A percentile compares a stretch with the other conserved stretches of the same genome.
Evolutionary conservation across 2,113 vertebrate species (phyloP).

Genomic region (Brachionichthys hirsutus): DNA sequence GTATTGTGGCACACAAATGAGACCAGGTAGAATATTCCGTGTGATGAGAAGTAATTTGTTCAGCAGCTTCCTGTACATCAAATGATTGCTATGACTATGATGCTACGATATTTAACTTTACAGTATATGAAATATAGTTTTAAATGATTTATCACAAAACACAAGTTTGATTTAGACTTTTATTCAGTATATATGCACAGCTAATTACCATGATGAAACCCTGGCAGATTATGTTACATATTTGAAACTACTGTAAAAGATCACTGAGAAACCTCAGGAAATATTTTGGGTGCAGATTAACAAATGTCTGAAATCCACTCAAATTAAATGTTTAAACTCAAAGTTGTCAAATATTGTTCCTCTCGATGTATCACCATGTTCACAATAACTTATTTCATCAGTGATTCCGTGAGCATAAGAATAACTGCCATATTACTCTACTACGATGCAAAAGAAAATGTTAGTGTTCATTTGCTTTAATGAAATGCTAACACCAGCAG

Average conservation of each 20-base stretch:
- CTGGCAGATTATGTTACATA: constrained; percentile 43
- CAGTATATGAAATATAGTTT: too few relatives aligned
- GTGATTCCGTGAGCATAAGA: constrained; percentile 33
- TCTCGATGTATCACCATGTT: background rate
- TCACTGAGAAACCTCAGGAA: constrained; percentile 43
- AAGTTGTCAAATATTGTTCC: constrained; percentile 14
- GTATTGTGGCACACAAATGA: background rate
- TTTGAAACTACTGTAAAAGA: constrained; percentile 61
- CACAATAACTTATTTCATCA: constrained; percentile 10
- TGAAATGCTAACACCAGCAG: too few relatives aligned
- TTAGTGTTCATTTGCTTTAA: background rate
- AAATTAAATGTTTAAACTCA: background rate
- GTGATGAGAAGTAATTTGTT: constrained; percentile 52
- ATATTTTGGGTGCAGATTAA: background rate
- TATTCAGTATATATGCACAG: constrained; percentile 17
- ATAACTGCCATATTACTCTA: constrained; percentile 15
- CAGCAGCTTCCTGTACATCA: constrained; percentile 50
- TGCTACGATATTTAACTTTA: too few relatives aligned
- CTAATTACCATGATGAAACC: too few relatives aligned
- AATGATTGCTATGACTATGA: constrained; percentile 55
- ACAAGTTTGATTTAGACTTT: constrained; percentile 5
- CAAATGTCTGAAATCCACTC: constrained; percentile 36
- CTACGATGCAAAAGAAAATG: background rate
- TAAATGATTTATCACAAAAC: constrained; percentile 15
- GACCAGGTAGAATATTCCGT: constrained; percentile 3